Conservation (phyloP, 2,113 vertebrate species). For the Azemiops feae region DNA sequence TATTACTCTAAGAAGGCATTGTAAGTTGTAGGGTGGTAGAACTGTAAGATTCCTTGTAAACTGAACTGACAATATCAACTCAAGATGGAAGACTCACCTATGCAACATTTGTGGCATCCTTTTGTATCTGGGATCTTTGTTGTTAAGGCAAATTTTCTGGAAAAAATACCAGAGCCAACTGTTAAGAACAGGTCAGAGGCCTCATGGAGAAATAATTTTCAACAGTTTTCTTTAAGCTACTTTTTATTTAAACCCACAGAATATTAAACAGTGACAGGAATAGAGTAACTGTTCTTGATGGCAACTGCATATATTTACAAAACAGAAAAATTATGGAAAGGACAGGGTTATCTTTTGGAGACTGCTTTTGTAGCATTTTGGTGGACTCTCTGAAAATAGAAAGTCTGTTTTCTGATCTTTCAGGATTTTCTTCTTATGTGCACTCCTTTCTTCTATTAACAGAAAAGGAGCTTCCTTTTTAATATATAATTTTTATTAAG, state of each 20-base stretch:
- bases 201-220: not conserved
- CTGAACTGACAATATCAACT: not conserved
- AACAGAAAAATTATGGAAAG: not conserved
- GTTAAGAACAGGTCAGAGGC: not conserved
- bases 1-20: not conserved
- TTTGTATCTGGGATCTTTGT: constrained; percentile 98
- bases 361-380: not conserved
- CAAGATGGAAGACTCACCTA: constrained; percentile 80
- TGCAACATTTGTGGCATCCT: constrained; percentile 98
- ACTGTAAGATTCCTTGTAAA: not conserved
- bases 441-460: not conserved
- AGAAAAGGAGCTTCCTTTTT: not conserved
- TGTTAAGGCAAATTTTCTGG: constrained; percentile 94
- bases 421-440: not conserved
- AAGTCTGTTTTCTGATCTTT: not conserved
- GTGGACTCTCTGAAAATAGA: not conserved
- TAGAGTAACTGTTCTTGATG: not conserved
- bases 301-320: not conserved
- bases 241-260: not conserved
- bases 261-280: not conserved
- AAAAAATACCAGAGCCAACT: constrained; percentile 57
- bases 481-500: not conserved
- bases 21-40: not conserved
- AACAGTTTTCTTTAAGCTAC: not conserved
- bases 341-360: not conserved